Base-by-base conservation (phyloP, 2,888 invertebrate species). In the Itoplectis maculator region DNA sequence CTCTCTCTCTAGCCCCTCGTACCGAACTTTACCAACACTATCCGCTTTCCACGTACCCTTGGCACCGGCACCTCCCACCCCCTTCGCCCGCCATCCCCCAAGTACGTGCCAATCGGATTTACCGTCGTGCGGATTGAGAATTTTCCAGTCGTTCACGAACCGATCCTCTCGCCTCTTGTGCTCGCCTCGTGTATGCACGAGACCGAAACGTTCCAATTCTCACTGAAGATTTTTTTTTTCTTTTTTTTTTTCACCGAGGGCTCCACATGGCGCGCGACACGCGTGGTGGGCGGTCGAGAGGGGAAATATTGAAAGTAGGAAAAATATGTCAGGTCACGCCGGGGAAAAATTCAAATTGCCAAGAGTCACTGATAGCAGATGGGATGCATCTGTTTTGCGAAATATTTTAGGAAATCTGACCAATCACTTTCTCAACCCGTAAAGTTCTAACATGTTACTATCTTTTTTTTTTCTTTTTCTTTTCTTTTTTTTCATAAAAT, bases 101-200 rank as follows among this genome's bases (percentile, higher is more conserved):
- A 59, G 35, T 47, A 61, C 59, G 72, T 73, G 59, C 61, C 72
- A 73, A 73, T 73, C 61, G 59, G 47, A 73, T 73, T 73, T 61
- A 73, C 72, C 11, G 49, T 47, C 47, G 59, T 73, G 13, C 47
- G 47, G 29, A 73, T 61, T 45, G 59, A 29, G 61, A 59, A 73
- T 61, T 61, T 73, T 13, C 45, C 18, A 47, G 47, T 68, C 51
- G 18, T 37, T 68, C 37, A 37, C 29, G 51, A 49, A 68, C n/a
- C 40, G 23, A 54, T 35, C 59, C 6, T n/a, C 4, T 5, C n/a
- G n/a, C n/a, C 59, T 13, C n/a, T 49, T n/a, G 35, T 20, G 15
- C 15, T 63, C 63, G 40, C 29, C 7, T 59, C 8, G 13, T n/a
- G 42, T 42, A 8, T 42, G 37, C 9, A 37, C 23, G 37, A 49